phyloP scores from a whole-genome alignment of 1,140 invertebrate genomes.

The Atta cephalotes region DNA sequence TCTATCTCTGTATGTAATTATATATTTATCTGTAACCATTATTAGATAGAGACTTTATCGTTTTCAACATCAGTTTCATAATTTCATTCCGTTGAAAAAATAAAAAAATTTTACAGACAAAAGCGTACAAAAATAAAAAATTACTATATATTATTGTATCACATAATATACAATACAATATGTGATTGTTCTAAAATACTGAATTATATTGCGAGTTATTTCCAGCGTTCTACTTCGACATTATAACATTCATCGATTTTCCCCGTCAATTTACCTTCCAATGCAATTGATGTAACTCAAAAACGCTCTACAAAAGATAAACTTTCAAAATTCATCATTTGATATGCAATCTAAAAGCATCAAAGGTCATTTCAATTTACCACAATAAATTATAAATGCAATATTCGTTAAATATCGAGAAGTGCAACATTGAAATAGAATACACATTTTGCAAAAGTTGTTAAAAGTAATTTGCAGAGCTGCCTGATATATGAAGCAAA shows the following conservation, averaged over 20 bases:
- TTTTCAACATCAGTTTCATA: not conserved
- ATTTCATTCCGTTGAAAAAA: slow-evolving; percentile 1
- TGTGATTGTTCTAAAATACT: slow-evolving; percentile 15
- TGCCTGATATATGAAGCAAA: not conserved
- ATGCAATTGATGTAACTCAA: slow-evolving; percentile 18
- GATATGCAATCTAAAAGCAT: slow-evolving; percentile 20
- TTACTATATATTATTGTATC: not conserved
- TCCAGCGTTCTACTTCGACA: slow-evolving; percentile 26
- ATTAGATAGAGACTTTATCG: not conserved
- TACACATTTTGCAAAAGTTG: not conserved
- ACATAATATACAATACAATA: not conserved
- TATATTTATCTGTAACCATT: not conserved
- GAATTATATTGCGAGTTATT: slow-evolving; percentile 31
- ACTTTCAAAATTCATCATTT: slow-evolving; percentile 23
- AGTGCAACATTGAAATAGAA: not conserved
- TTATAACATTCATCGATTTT: slow-evolving; percentile 30
- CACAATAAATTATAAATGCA: slow-evolving; percentile 34
- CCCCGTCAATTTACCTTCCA: not conserved
- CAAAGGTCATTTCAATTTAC: slow-evolving; percentile 26
- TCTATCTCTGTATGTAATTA: not conserved
- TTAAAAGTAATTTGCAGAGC: slow-evolving; percentile 9
- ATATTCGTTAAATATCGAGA: not conserved
- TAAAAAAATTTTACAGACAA: not conserved
- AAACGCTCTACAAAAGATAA: slow-evolving; percentile 32
- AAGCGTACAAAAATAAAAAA: slow-evolving; percentile 16